Evolutionary conservation across 2,113 vertebrate species (phyloP), one percentile per base, ranked within the genome.

Genomic region (Lota lota): DNA sequence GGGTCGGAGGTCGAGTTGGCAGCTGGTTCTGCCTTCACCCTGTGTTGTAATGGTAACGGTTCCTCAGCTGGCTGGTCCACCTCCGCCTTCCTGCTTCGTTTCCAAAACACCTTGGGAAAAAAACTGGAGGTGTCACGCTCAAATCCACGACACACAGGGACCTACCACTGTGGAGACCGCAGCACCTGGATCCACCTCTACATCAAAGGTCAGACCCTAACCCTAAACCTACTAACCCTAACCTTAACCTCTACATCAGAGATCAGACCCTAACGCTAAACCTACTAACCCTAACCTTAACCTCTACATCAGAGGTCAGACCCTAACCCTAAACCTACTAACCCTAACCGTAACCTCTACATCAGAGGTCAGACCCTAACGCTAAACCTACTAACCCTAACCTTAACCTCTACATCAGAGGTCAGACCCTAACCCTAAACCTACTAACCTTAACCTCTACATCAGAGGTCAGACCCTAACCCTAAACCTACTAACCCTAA

Each of bases 151-250:
- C 18, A 89, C 69, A 92, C 90, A 0, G 90, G 91, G 6, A 90
- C 85, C 0, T 92, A 91, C 70, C 21, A 1, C 20, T 92, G 91
- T 51, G 18, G 58, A 1, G 87, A 88, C 70, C 40, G 28, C 22
- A 24, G 75, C 74, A 79, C 75, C 28, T 83, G 80, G 76, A 50
- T 90, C 16, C 85, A 92, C 77, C 68, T 92, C n/a, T 92, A 85
- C 24, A 20, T 91, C 14, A 89, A 16, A 80, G 85, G 90, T 92
- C 69, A 72, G 74, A 17, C 40, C 40, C 40, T 14, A 1, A 14
- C 40, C 28, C 7, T 3, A 33, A 3, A 3, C 28, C 28, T 33
- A 7, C n/a, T n/a, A 33, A 3, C 28, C 28, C 28, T 33, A 7
- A 33, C 28, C 28, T 33, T 33, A 33, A n/a, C n/a, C n/a, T n/a